Conservation (phyloP, 2,113 vertebrate species). For the Corythornis cristatus region DNA sequence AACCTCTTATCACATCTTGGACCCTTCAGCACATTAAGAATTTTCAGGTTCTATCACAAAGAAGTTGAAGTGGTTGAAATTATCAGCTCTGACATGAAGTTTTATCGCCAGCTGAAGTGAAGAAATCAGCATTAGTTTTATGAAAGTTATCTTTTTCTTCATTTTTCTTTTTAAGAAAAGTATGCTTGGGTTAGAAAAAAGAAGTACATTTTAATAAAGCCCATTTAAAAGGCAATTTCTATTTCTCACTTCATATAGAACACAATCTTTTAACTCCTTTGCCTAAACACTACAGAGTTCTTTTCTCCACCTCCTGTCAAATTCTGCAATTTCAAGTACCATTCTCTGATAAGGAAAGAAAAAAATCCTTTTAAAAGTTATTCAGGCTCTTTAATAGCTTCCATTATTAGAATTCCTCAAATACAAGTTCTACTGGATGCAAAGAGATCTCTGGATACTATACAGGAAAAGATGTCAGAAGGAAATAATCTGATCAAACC, state of each 20-base stretch:
- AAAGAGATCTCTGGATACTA: not conserved
- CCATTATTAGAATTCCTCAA: not conserved
- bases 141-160: not conserved
- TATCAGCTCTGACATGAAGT: not conserved
- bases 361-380: not conserved
- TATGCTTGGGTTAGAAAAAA: not conserved
- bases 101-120: not conserved
- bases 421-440: not conserved
- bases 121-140: not conserved
- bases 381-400: not conserved
- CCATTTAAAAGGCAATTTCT: not conserved
- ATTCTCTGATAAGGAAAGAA: not conserved
- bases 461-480: not conserved
- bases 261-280: not conserved
- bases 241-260: not conserved
- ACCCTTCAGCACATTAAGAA: not conserved
- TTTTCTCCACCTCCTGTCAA: not conserved
- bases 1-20: not conserved
- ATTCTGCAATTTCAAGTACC: not conserved
- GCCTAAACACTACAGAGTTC: not conserved
- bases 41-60: not conserved
- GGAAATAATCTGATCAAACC: not conserved
- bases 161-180: not conserved
- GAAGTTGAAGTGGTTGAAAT: not conserved
- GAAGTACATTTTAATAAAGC: not conserved